phyloP scores from a whole-genome alignment of 2,797 vertebrate genomes.

The Bradypus variegatus region DNA sequence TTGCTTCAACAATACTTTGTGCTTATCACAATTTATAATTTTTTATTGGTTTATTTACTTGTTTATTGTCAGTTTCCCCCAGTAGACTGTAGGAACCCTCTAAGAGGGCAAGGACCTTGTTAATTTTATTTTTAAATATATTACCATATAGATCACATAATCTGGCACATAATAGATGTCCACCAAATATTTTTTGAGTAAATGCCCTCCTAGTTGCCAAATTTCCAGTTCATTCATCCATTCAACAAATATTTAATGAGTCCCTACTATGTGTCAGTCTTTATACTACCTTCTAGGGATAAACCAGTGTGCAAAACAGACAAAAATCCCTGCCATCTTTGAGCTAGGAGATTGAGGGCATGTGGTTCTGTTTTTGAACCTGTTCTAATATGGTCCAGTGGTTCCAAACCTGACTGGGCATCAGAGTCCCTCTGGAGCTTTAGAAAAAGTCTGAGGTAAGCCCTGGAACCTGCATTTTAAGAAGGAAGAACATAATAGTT shows the following conservation, averaged over 20 bases:
- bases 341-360: not conserved
- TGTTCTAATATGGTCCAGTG: not conserved
- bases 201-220: not conserved
- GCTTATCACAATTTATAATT: not conserved
- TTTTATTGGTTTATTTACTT: not conserved
- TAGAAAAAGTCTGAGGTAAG: not conserved
- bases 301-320: not conserved
- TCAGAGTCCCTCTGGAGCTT: not conserved
- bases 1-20: not conserved
- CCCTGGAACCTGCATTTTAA: not conserved
- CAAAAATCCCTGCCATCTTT: not conserved
- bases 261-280: not conserved
- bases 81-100: not conserved
- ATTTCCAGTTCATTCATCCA: not conserved
- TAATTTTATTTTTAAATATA: not conserved
- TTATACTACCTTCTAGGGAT: not conserved
- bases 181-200: not conserved
- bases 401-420: not conserved
- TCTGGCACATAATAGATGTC: not conserved
- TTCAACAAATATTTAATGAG: not conserved
- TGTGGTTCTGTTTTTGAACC: not conserved
- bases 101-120: not conserved
- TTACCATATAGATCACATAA: not conserved
- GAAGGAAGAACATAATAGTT: not conserved
- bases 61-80: not conserved